Base-by-base conservation (phyloP, 2,888 invertebrate genomes). In the Platynereis dumerilii region DNA sequence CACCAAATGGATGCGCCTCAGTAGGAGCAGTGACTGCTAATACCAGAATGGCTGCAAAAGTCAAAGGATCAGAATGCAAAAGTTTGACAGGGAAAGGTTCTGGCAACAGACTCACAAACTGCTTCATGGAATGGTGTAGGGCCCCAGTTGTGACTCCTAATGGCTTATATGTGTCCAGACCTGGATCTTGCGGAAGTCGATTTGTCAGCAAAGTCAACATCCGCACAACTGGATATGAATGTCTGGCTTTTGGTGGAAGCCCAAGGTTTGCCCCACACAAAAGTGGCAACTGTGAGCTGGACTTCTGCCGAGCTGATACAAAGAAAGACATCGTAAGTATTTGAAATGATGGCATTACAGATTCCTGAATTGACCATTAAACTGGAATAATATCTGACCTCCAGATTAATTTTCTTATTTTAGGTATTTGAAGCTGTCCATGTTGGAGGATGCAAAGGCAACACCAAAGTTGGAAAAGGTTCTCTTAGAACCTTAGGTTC, bases 201-300 rank as follows among this genome's bases (percentile, higher is more conserved):
- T 20, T n/a, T 7, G 22, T 7, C 20, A 5, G 7, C 7, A 22
- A n/a, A n/a, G n/a, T 48, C 3, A 5, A 5, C 7, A 48, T 48
- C 26, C 53, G 61, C 15, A 54, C 55, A 12, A 42, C 15, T 34
- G 61, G 61, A 15, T 28, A 34, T 15, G 61, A 61, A n/a, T 61
- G 61, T 20, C 39, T 61, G 15, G 55, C 29, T 39, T 39, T 61
- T 39, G 61, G 61, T 17, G 61, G 54, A 1, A 39, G 24, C 2
- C 61, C 61, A 2, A 54, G 54, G 26, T 61, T 39, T 34, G 24
- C 7, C 2, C 39, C 22, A n/a, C 26, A 39, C 1, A 27, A 24
- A 12, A 53, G 53, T 53, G 61, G 61, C 1, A 29, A 39, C 17
- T 61, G 61, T 26, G 3, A 42, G n/a, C 39, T 61, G 39, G 61